Conservation (phyloP, 2,113 vertebrate genomes). For the Pachypanchax playfairii region DNA sequence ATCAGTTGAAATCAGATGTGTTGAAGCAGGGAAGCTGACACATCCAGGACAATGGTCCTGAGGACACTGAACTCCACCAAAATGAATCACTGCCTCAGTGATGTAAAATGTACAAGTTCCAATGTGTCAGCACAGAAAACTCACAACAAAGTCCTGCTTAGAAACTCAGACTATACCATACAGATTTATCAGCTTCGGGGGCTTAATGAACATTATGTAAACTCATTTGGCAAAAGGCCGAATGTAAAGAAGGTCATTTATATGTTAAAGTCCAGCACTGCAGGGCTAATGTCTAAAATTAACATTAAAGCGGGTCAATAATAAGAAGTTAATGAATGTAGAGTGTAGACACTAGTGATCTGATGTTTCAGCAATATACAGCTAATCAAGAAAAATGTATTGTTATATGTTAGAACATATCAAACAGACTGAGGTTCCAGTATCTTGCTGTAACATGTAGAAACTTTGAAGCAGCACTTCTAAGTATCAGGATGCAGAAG, state of each 20-base stretch:
- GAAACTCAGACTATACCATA: background rate
- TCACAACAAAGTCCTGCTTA: background rate
- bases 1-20: no score
- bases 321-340: slow-evolving; percentile 1
- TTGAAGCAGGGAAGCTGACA: no score
- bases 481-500: slow-evolving; percentile 3
- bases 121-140: background rate
- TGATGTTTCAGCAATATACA: background rate
- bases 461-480: slow-evolving; percentile 24
- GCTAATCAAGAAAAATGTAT: background rate
- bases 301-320: slow-evolving; percentile 10
- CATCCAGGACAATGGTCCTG: no score
- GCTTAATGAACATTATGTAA: background rate
- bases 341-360: background rate
- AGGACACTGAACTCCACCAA: no score
- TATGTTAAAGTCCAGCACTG: background rate
- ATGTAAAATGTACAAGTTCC: background rate
- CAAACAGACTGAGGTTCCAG: background rate
- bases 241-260: background rate
- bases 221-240: background rate
- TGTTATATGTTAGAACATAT: background rate
- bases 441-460: slow-evolving; percentile 9
- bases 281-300: slow-evolving; percentile 16
- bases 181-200: background rate
- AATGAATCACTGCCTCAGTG: background rate